Base-by-base conservation (phyloP, 2,888 invertebrate genomes). In the Ditula angustiorana region DNA sequence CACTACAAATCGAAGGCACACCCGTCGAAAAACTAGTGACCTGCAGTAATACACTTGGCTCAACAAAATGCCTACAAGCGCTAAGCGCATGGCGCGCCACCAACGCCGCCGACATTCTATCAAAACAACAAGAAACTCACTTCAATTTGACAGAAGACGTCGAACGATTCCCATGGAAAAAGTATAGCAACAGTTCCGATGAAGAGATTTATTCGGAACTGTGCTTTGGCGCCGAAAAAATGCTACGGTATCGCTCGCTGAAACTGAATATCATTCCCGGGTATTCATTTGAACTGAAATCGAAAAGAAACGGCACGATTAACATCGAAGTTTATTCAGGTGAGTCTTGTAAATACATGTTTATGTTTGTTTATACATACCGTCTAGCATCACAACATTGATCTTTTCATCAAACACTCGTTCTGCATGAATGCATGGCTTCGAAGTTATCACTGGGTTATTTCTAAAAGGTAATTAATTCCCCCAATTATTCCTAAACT, bases 1-100 rank as follows among this genome's bases (percentile, higher is more conserved):
- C 76, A 10, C 66, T 84, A 30, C 76, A 77, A 10, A 61, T 74
- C 61, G 71, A 74, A 10, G 74, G 71, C n/a, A 72, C 72, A 24
- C 69, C 75, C 4, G 66, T 81, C 19, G 71, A 73, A 55, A 75
- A 74, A 52, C 70, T 86, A 47, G 58, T 83, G 28, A 67, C 76
- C 50, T 92, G 92, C 74, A 72, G 81, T 8, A 74, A 75, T 64
- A 71, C 76, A n/a, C 77, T 92, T 56, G 93, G 93, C 50, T 81
- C 93, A 5, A 67, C 91, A 63, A 93, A 93, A 80, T 95, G 95
- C 78, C 77, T 94, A 53, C 93, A 93, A 76, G 87, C 94, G n/a
- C 91, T 94, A 61, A 87, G 94, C 50, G 79, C 92, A 19, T 94
- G 94, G 86, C 92, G 94, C 47, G 90, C 94, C 26, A 81, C 87